Evolutionary conservation across 2,113 vertebrate species (phyloP).

Genomic region (Xiphophorus couchianus): DNA sequence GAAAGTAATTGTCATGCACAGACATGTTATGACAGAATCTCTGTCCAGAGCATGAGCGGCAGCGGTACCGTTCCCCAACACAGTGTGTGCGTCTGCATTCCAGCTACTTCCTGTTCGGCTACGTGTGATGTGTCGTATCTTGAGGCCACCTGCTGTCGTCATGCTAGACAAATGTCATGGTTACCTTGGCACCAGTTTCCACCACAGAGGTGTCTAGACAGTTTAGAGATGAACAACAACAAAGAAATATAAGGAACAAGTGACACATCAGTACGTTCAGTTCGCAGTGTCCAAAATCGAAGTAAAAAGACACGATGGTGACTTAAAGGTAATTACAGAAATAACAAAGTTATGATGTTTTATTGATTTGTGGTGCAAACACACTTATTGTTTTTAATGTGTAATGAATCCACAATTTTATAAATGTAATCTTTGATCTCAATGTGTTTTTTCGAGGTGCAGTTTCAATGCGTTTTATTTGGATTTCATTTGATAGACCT

Average conservation of each 20-base stretch:
- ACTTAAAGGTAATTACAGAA: background rate
- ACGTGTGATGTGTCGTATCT: constrained; percentile 10
- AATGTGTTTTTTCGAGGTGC: too few species aligned
- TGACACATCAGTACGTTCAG: constrained; percentile 15
- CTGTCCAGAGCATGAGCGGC: constrained; percentile 5
- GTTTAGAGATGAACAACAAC: constrained; percentile 3
- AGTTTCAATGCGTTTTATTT: too few species aligned
- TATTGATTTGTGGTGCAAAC: background rate
- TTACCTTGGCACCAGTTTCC: constrained; percentile 51
- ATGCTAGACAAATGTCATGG: background rate
- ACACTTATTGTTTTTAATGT: too few species aligned
- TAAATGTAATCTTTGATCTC: too few species aligned
- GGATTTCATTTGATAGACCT: too few species aligned
- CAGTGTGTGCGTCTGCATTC: background rate
- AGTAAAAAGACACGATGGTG: background rate
- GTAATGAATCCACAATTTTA: too few species aligned
- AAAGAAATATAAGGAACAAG: background rate
- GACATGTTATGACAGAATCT: constrained; percentile 21
- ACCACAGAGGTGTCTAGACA: constrained; percentile 27
- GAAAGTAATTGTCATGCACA: background rate
- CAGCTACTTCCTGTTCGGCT: background rate
- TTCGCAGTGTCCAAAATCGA: background rate
- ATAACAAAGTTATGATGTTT: background rate
- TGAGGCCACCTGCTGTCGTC: constrained; percentile 5
- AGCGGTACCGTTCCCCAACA: constrained; percentile 9